Percentiles rank a stretch among this genome's conserved stretches.
Evolutionary conservation across 2,797 vertebrate genomes (phyloP).

Genomic region (Sebastes dallii): DNA sequence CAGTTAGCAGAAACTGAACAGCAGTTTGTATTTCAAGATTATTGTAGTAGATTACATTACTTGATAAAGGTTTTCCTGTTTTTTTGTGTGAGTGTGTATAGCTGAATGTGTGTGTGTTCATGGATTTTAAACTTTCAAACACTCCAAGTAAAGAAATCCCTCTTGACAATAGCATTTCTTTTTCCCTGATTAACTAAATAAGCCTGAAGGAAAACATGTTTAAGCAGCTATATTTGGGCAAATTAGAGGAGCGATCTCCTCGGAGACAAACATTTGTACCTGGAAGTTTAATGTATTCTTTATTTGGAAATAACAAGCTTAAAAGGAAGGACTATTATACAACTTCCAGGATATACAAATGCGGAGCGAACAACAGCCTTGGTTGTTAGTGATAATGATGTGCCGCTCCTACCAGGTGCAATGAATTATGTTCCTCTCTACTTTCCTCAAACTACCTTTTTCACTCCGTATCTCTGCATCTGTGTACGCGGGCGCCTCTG

Average conservation of each 20-base stretch:
- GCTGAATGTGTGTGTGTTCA: not conserved
- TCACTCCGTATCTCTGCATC: conserved; percentile 11
- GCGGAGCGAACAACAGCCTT: conserved; percentile 46
- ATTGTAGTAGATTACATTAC: not conserved
- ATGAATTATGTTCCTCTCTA: conserved; percentile 26
- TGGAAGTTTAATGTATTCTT: conserved; percentile 53
- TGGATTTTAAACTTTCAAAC: conserved; percentile 19
- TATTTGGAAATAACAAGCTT: conserved; percentile 55
- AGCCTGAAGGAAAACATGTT: conserved; percentile 58
- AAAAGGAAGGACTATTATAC: conserved; percentile 35
- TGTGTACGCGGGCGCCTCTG: conserved; percentile 22
- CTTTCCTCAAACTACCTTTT: conserved; percentile 36
- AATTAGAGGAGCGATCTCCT: conserved; percentile 41
- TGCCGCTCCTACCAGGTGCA: conserved; percentile 26
- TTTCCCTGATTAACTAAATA: conserved; percentile 58
- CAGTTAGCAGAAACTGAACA: not conserved
- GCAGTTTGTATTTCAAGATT: not conserved
- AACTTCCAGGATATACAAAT: conserved; percentile 24
- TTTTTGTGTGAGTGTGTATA: not conserved
- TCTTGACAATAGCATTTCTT: conserved; percentile 17
- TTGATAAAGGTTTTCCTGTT: not conserved
- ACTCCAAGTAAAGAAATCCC: conserved; percentile 30
- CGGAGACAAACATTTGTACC: conserved; percentile 48
- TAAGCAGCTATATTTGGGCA: conserved; percentile 55
- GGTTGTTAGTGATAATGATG: conserved; percentile 54